Percentiles rank a stretch among this genome's conserved stretches.
phyloP scores from a whole-genome alignment of 2,888 invertebrate species.

The Ectobius pallidus region DNA sequence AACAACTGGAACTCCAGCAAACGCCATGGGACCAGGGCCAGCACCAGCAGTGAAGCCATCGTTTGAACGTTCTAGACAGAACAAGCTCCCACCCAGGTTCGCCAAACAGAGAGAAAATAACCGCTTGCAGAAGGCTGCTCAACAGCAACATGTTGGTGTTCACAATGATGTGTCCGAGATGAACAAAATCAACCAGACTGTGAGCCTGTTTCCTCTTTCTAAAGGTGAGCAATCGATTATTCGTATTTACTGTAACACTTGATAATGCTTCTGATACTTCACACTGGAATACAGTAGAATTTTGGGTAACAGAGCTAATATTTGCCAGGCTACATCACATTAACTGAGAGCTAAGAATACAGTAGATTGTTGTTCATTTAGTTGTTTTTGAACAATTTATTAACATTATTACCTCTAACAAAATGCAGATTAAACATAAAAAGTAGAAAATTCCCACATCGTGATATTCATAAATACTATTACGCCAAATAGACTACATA shows the following conservation, averaged over 20 bases:
- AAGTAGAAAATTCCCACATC: too few relatives aligned
- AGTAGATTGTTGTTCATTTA: too few relatives aligned
- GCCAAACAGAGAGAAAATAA: constrained; percentile 73
- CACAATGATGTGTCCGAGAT: constrained; percentile 47
- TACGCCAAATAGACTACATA: too few relatives aligned
- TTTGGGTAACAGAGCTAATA: too few relatives aligned
- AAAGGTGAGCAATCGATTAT: constrained; percentile 49
- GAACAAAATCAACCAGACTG: constrained; percentile 48
- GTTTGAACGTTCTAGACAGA: constrained; percentile 57
- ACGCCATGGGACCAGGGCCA: constrained; percentile 18
- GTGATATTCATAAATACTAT: too few relatives aligned
- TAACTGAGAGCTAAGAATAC: too few relatives aligned
- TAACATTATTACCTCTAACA: too few relatives aligned
- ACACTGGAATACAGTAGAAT: too few relatives aligned
- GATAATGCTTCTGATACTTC: too few relatives aligned
- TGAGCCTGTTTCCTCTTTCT: constrained; percentile 46
- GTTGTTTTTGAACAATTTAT: too few relatives aligned
- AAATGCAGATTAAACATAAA: too few relatives aligned
- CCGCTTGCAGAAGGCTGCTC: constrained; percentile 55
- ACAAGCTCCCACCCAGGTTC: constrained; percentile 76
- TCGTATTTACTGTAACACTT: background rate
- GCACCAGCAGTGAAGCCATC: constrained; percentile 31
- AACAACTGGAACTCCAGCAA: background rate
- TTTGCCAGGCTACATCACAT: too few relatives aligned
- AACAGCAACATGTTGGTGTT: constrained; percentile 37